These are phyloP conservation scores for Oreochromis spilurus DNA, from an alignment of 2,113 vertebrate genomes.

Conservation along the genomic window DNA sequence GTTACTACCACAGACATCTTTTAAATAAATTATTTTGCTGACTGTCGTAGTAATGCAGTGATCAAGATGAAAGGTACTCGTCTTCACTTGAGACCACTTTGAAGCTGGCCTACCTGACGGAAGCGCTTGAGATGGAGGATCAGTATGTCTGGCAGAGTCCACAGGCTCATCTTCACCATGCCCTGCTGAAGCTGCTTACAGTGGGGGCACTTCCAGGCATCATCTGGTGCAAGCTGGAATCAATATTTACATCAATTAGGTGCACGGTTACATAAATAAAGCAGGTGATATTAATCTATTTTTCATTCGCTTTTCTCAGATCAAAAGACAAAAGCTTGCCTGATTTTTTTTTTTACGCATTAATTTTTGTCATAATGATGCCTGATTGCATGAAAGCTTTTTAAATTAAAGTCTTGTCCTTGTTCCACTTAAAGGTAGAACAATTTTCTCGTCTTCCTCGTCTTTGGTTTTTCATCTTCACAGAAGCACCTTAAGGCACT, in stretches of 20 bases:
- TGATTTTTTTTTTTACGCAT: neutral
- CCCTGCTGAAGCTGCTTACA: slow-evolving; percentile 93
- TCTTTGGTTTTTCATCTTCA: neutral
- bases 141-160: slow-evolving; percentile 95
- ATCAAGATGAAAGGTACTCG: neutral
- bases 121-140: slow-evolving; percentile 97
- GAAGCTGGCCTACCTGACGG: slow-evolving; percentile 70
- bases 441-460: neutral
- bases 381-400: neutral
- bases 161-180: slow-evolving; percentile 92
- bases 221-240: slow-evolving; percentile 89
- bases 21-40: neutral
- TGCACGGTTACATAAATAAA: neutral
- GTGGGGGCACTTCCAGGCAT: slow-evolving; percentile 94
- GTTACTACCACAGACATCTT: neutral
- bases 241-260: neutral
- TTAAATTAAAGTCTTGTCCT: neutral
- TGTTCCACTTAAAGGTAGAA: neutral
- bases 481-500: neutral
- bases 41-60: neutral
- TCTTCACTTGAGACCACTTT: neutral
- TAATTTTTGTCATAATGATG: neutral
- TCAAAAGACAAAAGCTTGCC: neutral
- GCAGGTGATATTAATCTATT: neutral
- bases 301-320: neutral